Evolutionary conservation across 2,113 vertebrate species (phyloP).

Genomic region (Furnarius figulus): DNA sequence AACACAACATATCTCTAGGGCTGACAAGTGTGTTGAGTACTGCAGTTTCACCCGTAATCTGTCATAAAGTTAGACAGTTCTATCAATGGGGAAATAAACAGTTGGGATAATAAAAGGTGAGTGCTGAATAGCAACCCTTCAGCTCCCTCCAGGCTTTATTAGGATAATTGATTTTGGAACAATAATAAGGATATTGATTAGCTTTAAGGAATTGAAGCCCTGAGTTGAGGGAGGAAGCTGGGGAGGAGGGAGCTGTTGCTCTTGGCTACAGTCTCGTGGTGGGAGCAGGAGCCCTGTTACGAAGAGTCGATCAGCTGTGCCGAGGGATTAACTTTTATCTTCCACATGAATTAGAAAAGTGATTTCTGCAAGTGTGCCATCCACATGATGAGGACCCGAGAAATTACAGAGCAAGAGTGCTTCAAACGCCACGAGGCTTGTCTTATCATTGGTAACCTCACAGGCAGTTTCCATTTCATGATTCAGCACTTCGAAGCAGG

Average conservation of each 20-base stretch:
- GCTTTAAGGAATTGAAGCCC: constrained; percentile 72
- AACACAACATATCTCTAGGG: constrained; percentile 49
- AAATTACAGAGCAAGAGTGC: background rate
- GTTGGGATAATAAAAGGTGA: constrained; percentile 53
- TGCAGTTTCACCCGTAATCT: constrained; percentile 53
- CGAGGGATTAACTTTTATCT: constrained; percentile 6
- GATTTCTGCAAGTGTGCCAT: background rate
- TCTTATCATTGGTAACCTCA: background rate
- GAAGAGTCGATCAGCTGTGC: background rate
- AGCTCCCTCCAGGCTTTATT: constrained; percentile 79
- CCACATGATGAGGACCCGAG: background rate
- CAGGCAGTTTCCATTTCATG: background rate
- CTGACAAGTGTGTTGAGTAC: constrained; percentile 50
- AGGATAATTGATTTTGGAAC: constrained; percentile 88
- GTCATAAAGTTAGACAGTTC: constrained; percentile 67
- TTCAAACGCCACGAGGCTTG: background rate
- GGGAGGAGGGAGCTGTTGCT: constrained; percentile 34
- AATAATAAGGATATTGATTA: constrained; percentile 90
- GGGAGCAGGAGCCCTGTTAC: background rate
- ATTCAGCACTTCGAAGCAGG: background rate
- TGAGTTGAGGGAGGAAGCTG: constrained; percentile 23
- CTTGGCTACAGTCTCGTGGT: background rate
- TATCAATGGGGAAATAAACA: constrained; percentile 68
- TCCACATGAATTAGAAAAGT: background rate
- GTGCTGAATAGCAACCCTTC: constrained; percentile 50